Percentiles rank a stretch among this genome's conserved stretches.
These are phyloP conservation scores for Mormoops blainvillei DNA, from an alignment of 2,113 vertebrate species.

Conservation along the genomic window DNA sequence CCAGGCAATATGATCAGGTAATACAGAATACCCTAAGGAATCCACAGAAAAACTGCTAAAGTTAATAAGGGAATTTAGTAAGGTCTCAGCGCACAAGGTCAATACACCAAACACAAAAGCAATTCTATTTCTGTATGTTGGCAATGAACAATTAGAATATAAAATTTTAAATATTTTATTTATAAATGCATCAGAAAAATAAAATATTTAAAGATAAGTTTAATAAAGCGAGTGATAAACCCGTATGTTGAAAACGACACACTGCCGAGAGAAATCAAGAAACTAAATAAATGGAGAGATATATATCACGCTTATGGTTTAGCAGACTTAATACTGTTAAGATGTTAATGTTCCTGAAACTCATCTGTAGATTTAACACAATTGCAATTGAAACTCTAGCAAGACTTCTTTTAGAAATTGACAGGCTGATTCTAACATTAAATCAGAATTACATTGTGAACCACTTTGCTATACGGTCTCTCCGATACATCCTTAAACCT, in stretches of 20 bases:
- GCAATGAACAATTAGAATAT: background rate
- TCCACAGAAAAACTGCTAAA: background rate
- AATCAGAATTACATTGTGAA: background rate
- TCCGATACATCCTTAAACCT: background rate
- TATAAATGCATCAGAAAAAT: background rate
- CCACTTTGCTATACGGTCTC: background rate
- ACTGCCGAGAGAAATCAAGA: background rate
- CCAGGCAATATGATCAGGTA: background rate
- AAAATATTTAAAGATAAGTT: background rate
- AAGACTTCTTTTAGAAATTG: background rate
- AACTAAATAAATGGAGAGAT: background rate
- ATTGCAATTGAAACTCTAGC: background rate
- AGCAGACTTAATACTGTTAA: background rate
- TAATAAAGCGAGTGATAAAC: background rate
- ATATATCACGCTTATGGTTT: background rate
- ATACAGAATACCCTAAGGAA: background rate
- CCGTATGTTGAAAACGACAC: background rate
- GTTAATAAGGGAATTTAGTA: background rate
- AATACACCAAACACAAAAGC: background rate
- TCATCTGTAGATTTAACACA: background rate
- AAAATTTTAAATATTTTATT: background rate
- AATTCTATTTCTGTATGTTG: background rate
- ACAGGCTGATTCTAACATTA: background rate
- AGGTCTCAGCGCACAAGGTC: background rate
- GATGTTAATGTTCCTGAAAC: background rate